Conservation (phyloP, 2,797 vertebrate genomes). For the Hafferia zeledoni region DNA sequence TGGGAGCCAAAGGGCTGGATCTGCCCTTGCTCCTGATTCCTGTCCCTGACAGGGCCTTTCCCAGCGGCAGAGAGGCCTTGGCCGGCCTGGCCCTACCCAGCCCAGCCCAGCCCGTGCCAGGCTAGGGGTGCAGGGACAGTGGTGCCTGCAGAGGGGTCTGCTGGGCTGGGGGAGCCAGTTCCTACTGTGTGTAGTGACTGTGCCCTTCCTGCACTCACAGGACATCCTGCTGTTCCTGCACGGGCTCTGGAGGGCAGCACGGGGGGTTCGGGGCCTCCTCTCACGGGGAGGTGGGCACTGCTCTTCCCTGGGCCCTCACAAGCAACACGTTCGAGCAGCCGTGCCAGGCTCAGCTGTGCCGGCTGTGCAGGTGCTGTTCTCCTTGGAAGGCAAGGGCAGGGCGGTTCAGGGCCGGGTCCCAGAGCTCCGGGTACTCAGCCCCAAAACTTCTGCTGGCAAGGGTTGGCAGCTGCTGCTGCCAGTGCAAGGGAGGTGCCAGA, state of each 20-base stretch:
- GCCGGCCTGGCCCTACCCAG: background rate
- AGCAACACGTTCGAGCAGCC: background rate
- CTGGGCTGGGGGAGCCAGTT: background rate
- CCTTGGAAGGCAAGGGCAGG: background rate
- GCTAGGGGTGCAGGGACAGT: background rate
- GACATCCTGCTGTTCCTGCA: too few species aligned
- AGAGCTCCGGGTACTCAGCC: background rate
- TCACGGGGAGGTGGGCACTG: fast-evolving
- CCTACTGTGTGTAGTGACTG: background rate
- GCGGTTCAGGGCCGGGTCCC: background rate
- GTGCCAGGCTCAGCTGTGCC: fast-evolving
- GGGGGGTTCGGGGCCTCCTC: background rate
- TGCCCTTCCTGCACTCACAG: background rate
- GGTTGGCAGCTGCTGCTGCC: background rate
- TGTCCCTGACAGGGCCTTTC: background rate
- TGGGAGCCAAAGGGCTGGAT: background rate
- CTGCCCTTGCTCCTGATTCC: background rate
- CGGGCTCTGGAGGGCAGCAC: background rate
- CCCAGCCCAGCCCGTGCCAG: background rate
- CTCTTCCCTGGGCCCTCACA: background rate
- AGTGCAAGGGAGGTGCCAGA: background rate
- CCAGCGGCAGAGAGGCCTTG: background rate
- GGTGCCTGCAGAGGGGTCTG: background rate
- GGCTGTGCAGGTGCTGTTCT: fast-evolving
- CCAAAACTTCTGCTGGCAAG: background rate